These are phyloP conservation scores for Paramuricea clavata DNA, from an alignment of 92 coral and sea anemone species.

Conservation along the genomic window DNA sequence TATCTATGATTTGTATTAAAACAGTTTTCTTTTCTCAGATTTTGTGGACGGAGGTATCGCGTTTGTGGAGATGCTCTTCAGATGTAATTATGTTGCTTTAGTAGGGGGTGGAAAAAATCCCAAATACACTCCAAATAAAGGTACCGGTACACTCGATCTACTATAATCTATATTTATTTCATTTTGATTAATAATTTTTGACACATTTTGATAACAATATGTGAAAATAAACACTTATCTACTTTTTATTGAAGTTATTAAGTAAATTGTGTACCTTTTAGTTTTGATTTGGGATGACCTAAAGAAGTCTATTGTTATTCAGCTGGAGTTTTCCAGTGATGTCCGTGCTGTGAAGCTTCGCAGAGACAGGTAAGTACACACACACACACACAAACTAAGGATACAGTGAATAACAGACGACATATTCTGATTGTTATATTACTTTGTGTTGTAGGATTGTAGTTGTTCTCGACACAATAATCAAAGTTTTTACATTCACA, in stretches of 20 bases:
- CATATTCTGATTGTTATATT: not conserved
- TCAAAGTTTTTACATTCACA: constrained; percentile 98
- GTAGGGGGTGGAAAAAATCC: constrained; percentile 98
- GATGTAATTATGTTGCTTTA: constrained; percentile 97
- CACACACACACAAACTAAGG: too few relatives aligned
- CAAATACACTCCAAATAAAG: constrained; percentile 94
- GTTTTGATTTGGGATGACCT: constrained; percentile 99
- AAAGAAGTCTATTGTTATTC: constrained; percentile 94
- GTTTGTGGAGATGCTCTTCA: constrained; percentile 94
- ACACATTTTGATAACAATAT: too few relatives aligned
- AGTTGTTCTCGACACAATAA: constrained; percentile 87
- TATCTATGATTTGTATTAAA: too few relatives aligned
- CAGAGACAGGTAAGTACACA: constrained; percentile 85
- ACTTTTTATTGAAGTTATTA: too few relatives aligned
- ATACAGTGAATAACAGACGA: too few relatives aligned
- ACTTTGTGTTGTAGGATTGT: constrained; percentile 77
- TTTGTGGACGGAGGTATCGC: constrained; percentile 95
- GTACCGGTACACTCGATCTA: constrained; percentile 39
- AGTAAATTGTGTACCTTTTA: not conserved
- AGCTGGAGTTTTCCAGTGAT: constrained; percentile 93
- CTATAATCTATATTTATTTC: not conserved
- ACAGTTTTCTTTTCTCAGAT: constrained; percentile 77
- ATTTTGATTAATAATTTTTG: too few relatives aligned
- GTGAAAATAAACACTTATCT: too few relatives aligned
- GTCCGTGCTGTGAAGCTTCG: constrained; percentile 97